These are phyloP conservation scores for Perca flavescens DNA, from an alignment of 2,113 vertebrate genomes.

Conservation along the genomic window DNA sequence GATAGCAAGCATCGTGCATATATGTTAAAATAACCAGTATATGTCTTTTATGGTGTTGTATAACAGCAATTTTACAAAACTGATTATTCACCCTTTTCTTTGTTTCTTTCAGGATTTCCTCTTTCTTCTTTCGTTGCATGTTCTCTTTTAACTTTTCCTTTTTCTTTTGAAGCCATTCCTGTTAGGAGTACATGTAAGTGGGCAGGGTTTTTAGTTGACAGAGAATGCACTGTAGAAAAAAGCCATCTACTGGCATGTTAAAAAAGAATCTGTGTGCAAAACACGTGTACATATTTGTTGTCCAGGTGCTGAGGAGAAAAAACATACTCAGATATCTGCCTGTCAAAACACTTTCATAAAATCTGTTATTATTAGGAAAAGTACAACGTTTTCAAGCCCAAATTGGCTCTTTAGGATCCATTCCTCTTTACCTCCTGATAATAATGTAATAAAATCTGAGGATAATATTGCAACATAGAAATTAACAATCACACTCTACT, in stretches of 20 bases:
- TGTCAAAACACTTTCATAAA: not conserved
- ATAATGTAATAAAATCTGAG: not conserved
- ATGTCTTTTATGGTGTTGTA: not conserved
- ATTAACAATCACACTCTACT: not conserved
- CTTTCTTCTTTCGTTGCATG: constrained; percentile 85
- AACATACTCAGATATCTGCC: not conserved
- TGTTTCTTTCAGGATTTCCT: constrained; percentile 85
- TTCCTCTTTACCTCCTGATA: not conserved
- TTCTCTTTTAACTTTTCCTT: constrained; percentile 82
- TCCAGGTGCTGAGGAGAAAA: not conserved
- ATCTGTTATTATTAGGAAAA: not conserved
- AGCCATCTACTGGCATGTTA: not conserved
- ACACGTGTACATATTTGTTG: not conserved
- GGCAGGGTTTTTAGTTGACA: not conserved
- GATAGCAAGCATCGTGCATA: not conserved
- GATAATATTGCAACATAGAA: not conserved
- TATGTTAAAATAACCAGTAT: not conserved
- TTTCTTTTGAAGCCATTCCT: constrained; percentile 96
- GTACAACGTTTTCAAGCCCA: not conserved
- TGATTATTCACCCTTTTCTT: constrained; percentile 84
- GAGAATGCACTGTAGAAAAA: not conserved
- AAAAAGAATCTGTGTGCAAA: no score
- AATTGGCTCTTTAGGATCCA: not conserved
- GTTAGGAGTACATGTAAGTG: constrained; percentile 3
- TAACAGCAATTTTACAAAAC: not conserved